Percentiles rank a stretch among this genome's conserved stretches.
Conservation (phyloP, 2,888 invertebrate genomes). For the Herminia tarsipennalis region DNA sequence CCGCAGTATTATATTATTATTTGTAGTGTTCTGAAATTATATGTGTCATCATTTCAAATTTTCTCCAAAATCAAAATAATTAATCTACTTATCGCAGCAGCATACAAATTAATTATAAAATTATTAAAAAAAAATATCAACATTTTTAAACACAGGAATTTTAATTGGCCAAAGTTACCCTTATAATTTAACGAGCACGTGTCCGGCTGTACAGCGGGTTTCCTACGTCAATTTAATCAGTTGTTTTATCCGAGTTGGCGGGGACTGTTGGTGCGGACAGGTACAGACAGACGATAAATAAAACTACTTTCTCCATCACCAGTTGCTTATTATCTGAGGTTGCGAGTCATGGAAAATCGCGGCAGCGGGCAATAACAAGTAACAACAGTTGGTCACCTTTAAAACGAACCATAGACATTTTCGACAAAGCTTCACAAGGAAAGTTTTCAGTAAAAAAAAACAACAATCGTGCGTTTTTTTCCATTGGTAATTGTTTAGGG, state of each 20-base stretch:
- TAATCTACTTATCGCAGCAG: too few species aligned
- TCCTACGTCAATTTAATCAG: constrained; percentile 1
- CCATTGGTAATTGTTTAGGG: too few species aligned
- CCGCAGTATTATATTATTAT: too few species aligned
- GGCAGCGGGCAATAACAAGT: constrained; percentile 1
- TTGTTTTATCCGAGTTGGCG: neutral
- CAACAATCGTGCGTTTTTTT: too few species aligned
- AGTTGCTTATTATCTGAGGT: neutral
- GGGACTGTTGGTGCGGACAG: neutral
- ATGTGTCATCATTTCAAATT: too few species aligned
- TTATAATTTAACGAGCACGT: neutral
- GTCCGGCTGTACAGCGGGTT: neutral
- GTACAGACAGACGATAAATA: constrained; percentile 8
- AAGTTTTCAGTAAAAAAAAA: too few species aligned
- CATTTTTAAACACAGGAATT: neutral
- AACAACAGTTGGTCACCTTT: too few species aligned
- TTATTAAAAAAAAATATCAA: neutral
- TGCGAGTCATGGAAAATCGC: neutral
- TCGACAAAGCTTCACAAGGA: too few species aligned
- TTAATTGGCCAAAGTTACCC: neutral
- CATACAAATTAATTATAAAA: too few species aligned
- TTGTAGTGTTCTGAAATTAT: too few species aligned
- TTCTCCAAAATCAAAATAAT: too few species aligned
- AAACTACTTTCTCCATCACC: constrained; percentile 11
- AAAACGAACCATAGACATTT: too few species aligned